These are phyloP conservation scores for Diadophis punctatus DNA, from an alignment of 2,113 vertebrate species.

Conservation along the genomic window DNA sequence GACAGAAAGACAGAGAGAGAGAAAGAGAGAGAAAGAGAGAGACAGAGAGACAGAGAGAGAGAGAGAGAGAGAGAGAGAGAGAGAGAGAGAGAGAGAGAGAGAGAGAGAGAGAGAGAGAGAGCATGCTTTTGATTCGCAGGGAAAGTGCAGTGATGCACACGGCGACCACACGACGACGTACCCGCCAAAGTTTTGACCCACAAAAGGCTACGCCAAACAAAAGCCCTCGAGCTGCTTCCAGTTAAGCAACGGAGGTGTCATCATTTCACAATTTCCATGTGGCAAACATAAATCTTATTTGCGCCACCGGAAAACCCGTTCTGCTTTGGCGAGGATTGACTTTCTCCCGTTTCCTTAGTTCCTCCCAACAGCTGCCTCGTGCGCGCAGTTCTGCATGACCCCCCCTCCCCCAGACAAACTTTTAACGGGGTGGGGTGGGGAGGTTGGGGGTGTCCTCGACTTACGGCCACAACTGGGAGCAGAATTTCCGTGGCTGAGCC, in stretches of 20 bases:
- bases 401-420: background rate
- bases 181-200: background rate
- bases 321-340: background rate
- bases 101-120: too few relatives aligned
- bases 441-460: background rate
- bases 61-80: too few relatives aligned
- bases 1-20: too few relatives aligned
- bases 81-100: too few relatives aligned
- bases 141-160: background rate
- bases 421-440: background rate
- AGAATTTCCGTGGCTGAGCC: background rate
- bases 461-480: background rate
- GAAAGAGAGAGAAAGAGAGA: too few relatives aligned
- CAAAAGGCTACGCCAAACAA: background rate
- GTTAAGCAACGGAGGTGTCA: background rate
- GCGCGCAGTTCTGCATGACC: background rate
- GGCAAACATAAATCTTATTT: background rate
- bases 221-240: background rate
- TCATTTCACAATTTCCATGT: background rate
- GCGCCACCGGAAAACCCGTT: background rate
- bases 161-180: rapidly evolving
- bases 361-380: background rate
- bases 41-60: too few relatives aligned
- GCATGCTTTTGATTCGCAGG: background rate
- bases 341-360: background rate